Percentiles rank a stretch among this genome's conserved stretches.
phyloP scores from a whole-genome alignment of 1,140 invertebrate species.

The Caenorhabditis inopinata region DNA sequence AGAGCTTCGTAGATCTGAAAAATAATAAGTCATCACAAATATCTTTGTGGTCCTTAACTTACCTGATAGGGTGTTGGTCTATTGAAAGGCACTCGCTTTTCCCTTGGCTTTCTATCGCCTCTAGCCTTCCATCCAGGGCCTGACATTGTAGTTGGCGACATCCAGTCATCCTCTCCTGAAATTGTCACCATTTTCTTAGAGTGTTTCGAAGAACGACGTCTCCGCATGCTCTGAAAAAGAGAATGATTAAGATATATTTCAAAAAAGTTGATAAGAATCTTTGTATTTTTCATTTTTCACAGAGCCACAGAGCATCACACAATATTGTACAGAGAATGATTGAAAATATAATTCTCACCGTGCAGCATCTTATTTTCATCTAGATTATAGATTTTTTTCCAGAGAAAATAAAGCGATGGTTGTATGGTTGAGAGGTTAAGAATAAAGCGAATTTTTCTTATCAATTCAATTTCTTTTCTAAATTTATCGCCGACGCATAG shows the following conservation, averaged over 20 bases:
- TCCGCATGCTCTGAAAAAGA: constrained; percentile 8
- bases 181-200: neutral
- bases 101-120: constrained; percentile 52
- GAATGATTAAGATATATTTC: neutral
- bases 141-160: neutral
- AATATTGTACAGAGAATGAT: neutral
- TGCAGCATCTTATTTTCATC: constrained; percentile 5
- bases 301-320: no score
- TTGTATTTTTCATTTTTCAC: no score
- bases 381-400: neutral
- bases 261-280: neutral
- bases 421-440: neutral
- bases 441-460: neutral
- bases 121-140: constrained; percentile 54
- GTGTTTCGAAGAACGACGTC: neutral
- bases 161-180: neutral
- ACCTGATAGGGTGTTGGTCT: constrained; percentile 54
- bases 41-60: neutral
- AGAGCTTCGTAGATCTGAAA: constrained; percentile 58
- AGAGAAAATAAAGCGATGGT: neutral
- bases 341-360: neutral
- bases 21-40: constrained; percentile 30
- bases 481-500: constrained; percentile 12
- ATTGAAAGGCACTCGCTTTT: constrained; percentile 57
- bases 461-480: neutral